These are phyloP conservation scores for Spongilla lacustris DNA, from an alignment of 37 sponge, comb jelly and placozoan genomes.

Conservation along the genomic window DNA sequence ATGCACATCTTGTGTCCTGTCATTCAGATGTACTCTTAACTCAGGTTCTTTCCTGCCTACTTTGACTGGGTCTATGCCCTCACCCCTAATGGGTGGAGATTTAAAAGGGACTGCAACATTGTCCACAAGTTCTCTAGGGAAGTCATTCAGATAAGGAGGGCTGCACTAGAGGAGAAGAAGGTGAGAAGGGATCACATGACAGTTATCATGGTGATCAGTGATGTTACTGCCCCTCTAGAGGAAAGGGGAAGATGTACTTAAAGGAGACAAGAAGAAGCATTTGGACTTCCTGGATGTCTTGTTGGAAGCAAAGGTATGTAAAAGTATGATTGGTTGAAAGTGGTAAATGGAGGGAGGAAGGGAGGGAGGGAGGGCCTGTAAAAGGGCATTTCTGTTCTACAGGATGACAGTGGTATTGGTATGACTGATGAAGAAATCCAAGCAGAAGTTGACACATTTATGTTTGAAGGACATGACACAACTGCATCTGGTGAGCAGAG, in stretches of 20 bases:
- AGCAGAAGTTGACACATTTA: slow-evolving; percentile 92
- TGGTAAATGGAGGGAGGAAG: neutral
- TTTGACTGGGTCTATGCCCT: slow-evolving; percentile 62
- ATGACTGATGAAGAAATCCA: slow-evolving; percentile 84
- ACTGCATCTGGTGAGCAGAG: slow-evolving; percentile 65
- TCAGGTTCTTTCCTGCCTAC: slow-evolving; percentile 64
- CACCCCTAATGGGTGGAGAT: slow-evolving; percentile 35
- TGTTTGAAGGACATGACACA: slow-evolving; percentile 98
- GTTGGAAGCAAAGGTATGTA: slow-evolving; percentile 59
- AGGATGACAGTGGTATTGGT: slow-evolving; percentile 71
- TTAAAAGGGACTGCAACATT: slow-evolving; percentile 35
- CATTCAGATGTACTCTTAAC: neutral
- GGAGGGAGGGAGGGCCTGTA: neutral
- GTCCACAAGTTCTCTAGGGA: slow-evolving; percentile 81
- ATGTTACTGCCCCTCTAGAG: neutral
- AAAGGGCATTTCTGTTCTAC: neutral
- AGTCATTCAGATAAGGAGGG: slow-evolving; percentile 59
- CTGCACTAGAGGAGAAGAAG: slow-evolving; percentile 36
- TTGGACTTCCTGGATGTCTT: slow-evolving; percentile 79
- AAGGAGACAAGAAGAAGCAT: slow-evolving; percentile 41
- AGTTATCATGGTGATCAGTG: neutral
- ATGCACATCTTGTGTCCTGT: too few relatives aligned
- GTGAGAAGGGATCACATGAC: neutral
- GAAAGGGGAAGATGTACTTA: slow-evolving; percentile 7
- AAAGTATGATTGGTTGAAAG: neutral